Percentiles rank a stretch among this genome's conserved stretches.
Conservation (phyloP, 2,888 invertebrate genomes). For the Conchocele bisecta region DNA sequence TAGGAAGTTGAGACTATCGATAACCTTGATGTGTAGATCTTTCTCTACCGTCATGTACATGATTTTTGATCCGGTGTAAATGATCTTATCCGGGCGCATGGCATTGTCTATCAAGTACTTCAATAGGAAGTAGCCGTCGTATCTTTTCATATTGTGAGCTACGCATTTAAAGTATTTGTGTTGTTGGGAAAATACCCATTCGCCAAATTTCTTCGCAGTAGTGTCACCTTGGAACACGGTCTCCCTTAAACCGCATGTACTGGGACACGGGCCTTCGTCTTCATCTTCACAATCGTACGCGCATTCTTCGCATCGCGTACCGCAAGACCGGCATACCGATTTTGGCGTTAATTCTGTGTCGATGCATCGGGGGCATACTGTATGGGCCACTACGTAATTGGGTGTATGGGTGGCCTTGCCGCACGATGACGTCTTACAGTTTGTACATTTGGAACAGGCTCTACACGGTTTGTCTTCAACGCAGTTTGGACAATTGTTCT, state of each 20-base stretch:
- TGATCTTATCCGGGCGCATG: slow-evolving; percentile 32
- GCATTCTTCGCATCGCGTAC: slow-evolving; percentile 16
- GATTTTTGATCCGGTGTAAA: slow-evolving; percentile 40
- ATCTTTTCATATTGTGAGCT: slow-evolving; percentile 44
- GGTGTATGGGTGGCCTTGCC: slow-evolving; percentile 35
- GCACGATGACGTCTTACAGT: slow-evolving; percentile 32
- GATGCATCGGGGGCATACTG: slow-evolving; percentile 29
- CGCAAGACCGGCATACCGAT: slow-evolving; percentile 26
- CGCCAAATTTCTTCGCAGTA: slow-evolving; percentile 18
- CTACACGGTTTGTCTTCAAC: slow-evolving; percentile 12
- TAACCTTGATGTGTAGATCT: slow-evolving; percentile 39
- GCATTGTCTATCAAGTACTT: slow-evolving; percentile 42
- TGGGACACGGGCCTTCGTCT: slow-evolving; percentile 37
- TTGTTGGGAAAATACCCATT: slow-evolving; percentile 39
- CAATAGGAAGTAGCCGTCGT: slow-evolving; percentile 45
- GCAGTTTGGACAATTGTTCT: slow-evolving; percentile 22
- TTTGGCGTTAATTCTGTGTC: slow-evolving; percentile 11
- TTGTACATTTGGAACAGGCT: slow-evolving; percentile 17
- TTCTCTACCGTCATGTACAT: slow-evolving; percentile 40
- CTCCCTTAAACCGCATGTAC: slow-evolving; percentile 43
- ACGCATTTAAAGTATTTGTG: slow-evolving; percentile 33
- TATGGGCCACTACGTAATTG: slow-evolving; percentile 42
- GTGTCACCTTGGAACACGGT: slow-evolving; percentile 30
- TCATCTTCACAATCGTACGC: slow-evolving; percentile 13
- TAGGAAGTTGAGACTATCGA: slow-evolving; percentile 56